These are phyloP conservation scores for Cephus pygmeus DNA, from an alignment of 2,888 invertebrate species.

Conservation along the genomic window DNA sequence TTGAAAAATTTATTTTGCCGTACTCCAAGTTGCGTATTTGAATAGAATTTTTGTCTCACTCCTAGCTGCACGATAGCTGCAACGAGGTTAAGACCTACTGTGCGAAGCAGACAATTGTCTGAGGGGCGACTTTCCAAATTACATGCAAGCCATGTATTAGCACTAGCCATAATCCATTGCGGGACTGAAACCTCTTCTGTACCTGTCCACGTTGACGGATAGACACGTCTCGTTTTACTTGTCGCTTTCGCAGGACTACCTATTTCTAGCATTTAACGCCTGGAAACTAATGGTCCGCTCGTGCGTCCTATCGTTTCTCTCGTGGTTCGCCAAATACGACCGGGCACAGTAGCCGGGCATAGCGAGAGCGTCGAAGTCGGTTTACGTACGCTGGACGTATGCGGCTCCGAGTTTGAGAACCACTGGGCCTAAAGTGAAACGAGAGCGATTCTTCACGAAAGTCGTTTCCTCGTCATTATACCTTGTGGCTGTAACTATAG, in stretches of 20 bases:
- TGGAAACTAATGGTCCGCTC: background rate
- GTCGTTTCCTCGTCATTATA: background rate
- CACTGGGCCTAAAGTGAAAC: background rate
- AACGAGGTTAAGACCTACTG: no score
- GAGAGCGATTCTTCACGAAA: background rate
- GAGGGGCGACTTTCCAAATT: no score
- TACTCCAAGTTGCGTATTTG: no score
- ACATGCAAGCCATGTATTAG: background rate
- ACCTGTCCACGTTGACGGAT: background rate
- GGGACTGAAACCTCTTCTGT: background rate
- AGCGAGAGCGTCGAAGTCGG: no score
- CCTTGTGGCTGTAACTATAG: background rate
- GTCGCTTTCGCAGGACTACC: background rate
- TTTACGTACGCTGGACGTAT: background rate
- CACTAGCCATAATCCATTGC: background rate
- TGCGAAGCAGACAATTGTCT: no score
- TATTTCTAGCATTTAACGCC: background rate
- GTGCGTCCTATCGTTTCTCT: background rate
- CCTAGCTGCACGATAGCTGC: no score
- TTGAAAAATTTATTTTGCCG: no score
- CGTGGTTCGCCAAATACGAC: background rate
- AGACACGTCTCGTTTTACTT: background rate
- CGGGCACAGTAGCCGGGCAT: no score
- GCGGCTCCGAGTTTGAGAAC: background rate
- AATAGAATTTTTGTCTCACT: no score